These are phyloP conservation scores for Chrysopilus asiliformis DNA, from an alignment of 2,888 invertebrate genomes.

Conservation along the genomic window DNA sequence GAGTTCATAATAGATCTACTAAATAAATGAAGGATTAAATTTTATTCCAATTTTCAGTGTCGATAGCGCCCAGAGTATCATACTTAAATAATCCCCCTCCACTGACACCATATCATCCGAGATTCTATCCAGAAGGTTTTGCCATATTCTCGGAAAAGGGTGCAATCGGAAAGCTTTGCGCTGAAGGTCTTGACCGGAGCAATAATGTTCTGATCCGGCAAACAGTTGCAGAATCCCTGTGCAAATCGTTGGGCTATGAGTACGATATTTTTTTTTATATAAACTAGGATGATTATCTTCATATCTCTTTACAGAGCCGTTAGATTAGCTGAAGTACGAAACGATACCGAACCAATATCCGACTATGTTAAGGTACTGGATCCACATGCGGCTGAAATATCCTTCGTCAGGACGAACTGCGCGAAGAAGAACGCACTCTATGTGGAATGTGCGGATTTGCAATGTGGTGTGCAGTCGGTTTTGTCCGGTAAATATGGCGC, in stretches of 20 bases:
- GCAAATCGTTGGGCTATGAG: conserved; percentile 64
- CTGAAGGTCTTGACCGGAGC: conserved; percentile 57
- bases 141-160: conserved; percentile 78
- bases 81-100: conserved; percentile 47
- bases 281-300: background rate
- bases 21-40: background rate
- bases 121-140: conserved; percentile 63
- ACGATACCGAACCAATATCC: conserved; percentile 43
- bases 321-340: conserved; percentile 50
- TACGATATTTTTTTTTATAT: conserved; percentile 33
- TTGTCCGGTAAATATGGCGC: conserved; percentile 32
- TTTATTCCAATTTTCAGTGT: conserved; percentile 42
- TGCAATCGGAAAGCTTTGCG: conserved; percentile 64
- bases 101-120: conserved; percentile 54
- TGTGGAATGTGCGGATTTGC: conserved; percentile 61
- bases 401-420: conserved; percentile 65
- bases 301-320: conserved; percentile 42
- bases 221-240: conserved; percentile 65
- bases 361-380: conserved; percentile 73
- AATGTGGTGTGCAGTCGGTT: conserved; percentile 56
- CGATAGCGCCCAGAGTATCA: conserved; percentile 56
- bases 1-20: conserved; percentile 34
- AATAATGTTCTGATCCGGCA: conserved; percentile 37
- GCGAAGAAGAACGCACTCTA: conserved; percentile 62
- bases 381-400: conserved; percentile 66